Evolutionary conservation across 2,797 vertebrate species (phyloP).

Genomic region (Sphenodon punctatus): DNA sequence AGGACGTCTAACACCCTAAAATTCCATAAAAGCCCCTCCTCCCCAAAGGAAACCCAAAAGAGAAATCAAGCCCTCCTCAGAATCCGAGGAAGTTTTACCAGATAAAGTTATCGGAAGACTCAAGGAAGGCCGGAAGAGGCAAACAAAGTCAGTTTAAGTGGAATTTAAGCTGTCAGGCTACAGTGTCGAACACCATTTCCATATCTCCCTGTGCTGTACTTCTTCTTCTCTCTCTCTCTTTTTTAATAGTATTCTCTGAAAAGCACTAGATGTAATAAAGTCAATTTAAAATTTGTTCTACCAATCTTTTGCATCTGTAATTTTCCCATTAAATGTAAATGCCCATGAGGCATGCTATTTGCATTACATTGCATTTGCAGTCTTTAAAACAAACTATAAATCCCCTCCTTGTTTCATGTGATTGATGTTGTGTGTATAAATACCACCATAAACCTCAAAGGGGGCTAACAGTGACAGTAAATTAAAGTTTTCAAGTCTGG

Average conservation of each 20-base stretch:
- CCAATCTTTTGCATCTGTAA: constrained; percentile 88
- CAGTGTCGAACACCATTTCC: constrained; percentile 77
- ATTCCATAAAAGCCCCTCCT: too few relatives aligned
- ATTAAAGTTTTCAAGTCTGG: constrained; percentile 86
- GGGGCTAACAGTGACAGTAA: constrained; percentile 85
- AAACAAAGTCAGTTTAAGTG: constrained; percentile 72
- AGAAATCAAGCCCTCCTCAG: constrained; percentile 63
- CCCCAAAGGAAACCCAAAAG: constrained; percentile 34
- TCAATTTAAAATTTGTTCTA: constrained; percentile 88
- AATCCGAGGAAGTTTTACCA: constrained; percentile 59
- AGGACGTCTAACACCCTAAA: too few relatives aligned
- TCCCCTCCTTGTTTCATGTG: constrained; percentile 86
- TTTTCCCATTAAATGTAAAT: constrained; percentile 89
- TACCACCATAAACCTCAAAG: constrained; percentile 88
- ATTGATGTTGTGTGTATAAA: constrained; percentile 87
- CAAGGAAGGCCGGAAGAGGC: constrained; percentile 65
- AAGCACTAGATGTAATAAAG: constrained; percentile 85
- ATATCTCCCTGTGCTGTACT: constrained; percentile 75
- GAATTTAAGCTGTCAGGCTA: constrained; percentile 75
- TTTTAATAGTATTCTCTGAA: constrained; percentile 86
- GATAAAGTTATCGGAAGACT: constrained; percentile 60
- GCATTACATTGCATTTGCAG: constrained; percentile 88
- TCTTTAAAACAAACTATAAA: constrained; percentile 90
- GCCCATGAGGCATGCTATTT: constrained; percentile 87
- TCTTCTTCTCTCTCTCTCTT: too few relatives aligned